Evolutionary conservation across 1,140 invertebrate genomes (phyloP).

Genomic region (Tetragonula clypearis): DNA sequence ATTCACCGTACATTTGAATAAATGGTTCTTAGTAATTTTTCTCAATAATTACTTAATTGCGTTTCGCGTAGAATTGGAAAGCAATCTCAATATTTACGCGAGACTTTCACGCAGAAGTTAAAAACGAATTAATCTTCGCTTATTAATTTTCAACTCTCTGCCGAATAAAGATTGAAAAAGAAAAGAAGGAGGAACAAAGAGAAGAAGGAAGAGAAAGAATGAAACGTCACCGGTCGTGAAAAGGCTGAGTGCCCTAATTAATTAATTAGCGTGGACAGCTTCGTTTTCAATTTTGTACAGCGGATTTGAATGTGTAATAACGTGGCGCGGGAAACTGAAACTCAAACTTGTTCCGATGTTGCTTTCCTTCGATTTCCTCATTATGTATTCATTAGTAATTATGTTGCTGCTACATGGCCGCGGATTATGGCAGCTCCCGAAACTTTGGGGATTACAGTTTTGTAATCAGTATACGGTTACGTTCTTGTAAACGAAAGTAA

Average conservation of each 20-base stretch:
- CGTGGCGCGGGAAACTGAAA: not conserved
- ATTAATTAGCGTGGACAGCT: not conserved
- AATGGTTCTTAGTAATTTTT: no score
- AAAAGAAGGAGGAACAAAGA: no score
- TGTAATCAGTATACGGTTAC: not conserved
- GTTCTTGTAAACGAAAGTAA: not conserved
- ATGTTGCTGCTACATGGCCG: not conserved
- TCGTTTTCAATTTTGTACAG: not conserved
- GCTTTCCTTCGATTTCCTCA: not conserved
- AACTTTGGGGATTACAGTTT: not conserved
- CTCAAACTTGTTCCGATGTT: not conserved
- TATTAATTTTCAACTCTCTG: no score
- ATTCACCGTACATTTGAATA: no score
- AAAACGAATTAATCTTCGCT: no score
- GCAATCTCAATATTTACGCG: not conserved
- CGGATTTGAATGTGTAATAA: not conserved
- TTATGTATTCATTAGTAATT: not conserved
- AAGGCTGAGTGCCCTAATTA: not conserved
- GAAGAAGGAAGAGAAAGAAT: no score
- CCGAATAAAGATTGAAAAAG: not conserved
- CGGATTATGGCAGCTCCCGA: not conserved
- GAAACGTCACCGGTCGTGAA: not conserved
- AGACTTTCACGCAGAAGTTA: no score
- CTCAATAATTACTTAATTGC: no score
- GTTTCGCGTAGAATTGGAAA: not conserved